Percentiles rank a stretch among this genome's conserved stretches.
phyloP scores from a whole-genome alignment of 35 echinoderm and acorn worm species.

The Diadema setosum region DNA sequence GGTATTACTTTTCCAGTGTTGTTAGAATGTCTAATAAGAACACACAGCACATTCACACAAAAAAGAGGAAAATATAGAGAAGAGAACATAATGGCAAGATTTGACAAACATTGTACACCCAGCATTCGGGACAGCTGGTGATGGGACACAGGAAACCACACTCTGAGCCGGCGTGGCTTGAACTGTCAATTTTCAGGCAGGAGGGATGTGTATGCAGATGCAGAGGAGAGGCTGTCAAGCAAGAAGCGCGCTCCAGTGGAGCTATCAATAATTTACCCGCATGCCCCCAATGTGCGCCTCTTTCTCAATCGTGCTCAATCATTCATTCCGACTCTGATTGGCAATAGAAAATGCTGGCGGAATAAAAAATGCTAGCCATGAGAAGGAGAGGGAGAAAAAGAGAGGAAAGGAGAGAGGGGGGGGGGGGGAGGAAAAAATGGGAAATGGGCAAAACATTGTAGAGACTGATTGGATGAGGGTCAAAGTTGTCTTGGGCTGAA shows the following conservation, averaged over 20 bases:
- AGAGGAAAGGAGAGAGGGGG: neutral
- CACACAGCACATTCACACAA: too few relatives aligned
- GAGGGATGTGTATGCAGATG: conserved; percentile 1
- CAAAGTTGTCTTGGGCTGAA: too few relatives aligned
- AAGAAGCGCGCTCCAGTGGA: neutral
- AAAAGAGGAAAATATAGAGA: too few relatives aligned
- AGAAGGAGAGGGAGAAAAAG: neutral
- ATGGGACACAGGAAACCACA: neutral
- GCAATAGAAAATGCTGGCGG: neutral
- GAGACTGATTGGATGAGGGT: too few relatives aligned
- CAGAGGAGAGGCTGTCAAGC: neutral
- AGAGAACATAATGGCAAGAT: too few relatives aligned
- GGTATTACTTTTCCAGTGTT: too few relatives aligned
- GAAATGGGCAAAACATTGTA: too few relatives aligned
- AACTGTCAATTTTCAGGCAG: conserved; percentile 2
- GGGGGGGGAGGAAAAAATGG: too few relatives aligned
- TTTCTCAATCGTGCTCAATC: conserved; percentile 29
- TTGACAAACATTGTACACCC: too few relatives aligned
- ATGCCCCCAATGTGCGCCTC: neutral
- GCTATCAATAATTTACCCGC: conserved; percentile 28
- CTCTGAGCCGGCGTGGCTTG: neutral
- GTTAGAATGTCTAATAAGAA: too few relatives aligned
- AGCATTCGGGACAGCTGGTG: too few relatives aligned
- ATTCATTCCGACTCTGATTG: conserved; percentile 17
- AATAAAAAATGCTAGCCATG: neutral